Evolutionary conservation across 2,113 vertebrate species (phyloP).

Genomic region (Dolichotis patagonum): DNA sequence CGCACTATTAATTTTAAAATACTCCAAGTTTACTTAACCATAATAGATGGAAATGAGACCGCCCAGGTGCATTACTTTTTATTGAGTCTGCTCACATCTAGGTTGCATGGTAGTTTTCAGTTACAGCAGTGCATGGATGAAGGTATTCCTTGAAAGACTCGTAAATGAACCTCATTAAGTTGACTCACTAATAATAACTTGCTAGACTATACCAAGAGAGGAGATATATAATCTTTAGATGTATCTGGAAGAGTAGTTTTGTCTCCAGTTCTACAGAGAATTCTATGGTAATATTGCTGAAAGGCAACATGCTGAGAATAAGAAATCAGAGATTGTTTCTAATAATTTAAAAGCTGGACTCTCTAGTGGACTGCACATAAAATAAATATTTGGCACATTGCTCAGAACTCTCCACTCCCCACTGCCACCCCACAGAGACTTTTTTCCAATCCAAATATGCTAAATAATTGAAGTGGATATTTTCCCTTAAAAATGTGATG

Average conservation of each 20-base stretch:
- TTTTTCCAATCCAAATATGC: slow-evolving; percentile 50
- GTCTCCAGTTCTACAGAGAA: not conserved
- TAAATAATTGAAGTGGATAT: not conserved
- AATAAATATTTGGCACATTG: slow-evolving; percentile 35
- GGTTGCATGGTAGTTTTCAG: not conserved
- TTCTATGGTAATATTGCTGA: slow-evolving; percentile 16
- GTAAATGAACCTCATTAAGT: not conserved
- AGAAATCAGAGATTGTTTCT: slow-evolving; percentile 31
- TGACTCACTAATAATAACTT: not conserved
- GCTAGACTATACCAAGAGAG: not conserved
- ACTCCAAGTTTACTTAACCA: not conserved
- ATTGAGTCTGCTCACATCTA: not conserved
- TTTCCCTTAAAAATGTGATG: slow-evolving; percentile 53
- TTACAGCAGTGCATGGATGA: not conserved
- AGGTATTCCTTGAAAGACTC: not conserved
- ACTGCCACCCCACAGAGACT: not conserved
- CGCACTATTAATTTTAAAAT: not conserved
- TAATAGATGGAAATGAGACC: not conserved
- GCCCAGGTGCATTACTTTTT: not conserved
- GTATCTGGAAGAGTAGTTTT: not conserved
- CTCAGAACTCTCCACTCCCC: not conserved
- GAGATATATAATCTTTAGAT: not conserved
- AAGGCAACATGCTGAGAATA: slow-evolving; percentile 15
- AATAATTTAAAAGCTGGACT: not conserved
- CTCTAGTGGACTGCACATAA: slow-evolving; percentile 35